phyloP scores from a whole-genome alignment of 2,888 invertebrate genomes.

The Chirona hameri region DNA sequence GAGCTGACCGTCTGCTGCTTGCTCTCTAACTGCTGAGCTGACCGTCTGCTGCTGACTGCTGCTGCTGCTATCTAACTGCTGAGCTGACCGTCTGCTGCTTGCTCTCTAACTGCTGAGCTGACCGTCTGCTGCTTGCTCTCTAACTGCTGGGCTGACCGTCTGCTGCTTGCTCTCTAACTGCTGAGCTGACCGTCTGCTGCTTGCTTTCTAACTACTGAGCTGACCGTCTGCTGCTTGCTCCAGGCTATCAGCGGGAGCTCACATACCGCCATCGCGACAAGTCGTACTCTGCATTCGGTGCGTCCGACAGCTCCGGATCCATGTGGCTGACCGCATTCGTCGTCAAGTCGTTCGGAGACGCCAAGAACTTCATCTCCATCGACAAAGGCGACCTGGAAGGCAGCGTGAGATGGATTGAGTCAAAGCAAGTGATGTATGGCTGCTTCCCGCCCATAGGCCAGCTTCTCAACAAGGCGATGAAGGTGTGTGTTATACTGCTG shows the following conservation, averaged over 20 bases:
- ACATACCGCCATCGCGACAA: slow-evolving; percentile 70
- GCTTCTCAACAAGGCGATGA: slow-evolving; percentile 42
- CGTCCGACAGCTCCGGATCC: slow-evolving; percentile 61
- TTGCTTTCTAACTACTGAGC: too few species aligned
- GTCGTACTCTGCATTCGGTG: slow-evolving; percentile 77
- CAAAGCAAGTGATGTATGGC: slow-evolving; percentile 40
- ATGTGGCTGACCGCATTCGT: slow-evolving; percentile 75
- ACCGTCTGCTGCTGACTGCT: too few species aligned
- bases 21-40: too few species aligned
- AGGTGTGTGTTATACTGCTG: slow-evolving; percentile 36
- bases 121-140: too few species aligned
- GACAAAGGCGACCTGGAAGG: slow-evolving; percentile 53
- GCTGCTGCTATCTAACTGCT: too few species aligned
- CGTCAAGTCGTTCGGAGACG: slow-evolving; percentile 64
- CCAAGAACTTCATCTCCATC: slow-evolving; percentile 53
- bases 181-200: too few species aligned
- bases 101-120: too few species aligned
- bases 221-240: slow-evolving; percentile 22
- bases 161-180: too few species aligned
- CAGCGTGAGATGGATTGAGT: slow-evolving; percentile 49
- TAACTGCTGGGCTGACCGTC: too few species aligned
- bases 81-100: too few species aligned
- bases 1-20: too few species aligned
- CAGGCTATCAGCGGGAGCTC: slow-evolving; percentile 74
- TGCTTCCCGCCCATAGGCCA: slow-evolving; percentile 39